phyloP scores from a whole-genome alignment of 2,113 vertebrate genomes.

The Acrocephalus arundinaceus region DNA sequence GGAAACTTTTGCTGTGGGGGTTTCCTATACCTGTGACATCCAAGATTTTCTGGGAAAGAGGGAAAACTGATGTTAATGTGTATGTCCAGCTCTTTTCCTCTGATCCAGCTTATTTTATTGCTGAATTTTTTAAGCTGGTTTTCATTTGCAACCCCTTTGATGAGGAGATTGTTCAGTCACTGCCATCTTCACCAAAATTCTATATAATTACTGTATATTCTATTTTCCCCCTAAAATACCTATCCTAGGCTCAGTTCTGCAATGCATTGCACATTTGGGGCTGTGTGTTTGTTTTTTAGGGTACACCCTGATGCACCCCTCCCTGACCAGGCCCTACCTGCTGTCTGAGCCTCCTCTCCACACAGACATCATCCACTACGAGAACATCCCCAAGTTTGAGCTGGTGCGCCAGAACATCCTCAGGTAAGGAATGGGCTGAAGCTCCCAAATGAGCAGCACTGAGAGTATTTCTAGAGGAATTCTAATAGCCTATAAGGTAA shows the following conservation, averaged over 20 bases:
- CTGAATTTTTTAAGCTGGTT: not conserved
- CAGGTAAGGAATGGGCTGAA: constrained; percentile 73
- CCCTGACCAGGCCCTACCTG: constrained; percentile 93
- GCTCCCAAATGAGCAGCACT: not conserved
- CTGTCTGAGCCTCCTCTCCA: constrained; percentile 93
- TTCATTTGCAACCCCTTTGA: not conserved
- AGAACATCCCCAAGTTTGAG: constrained; percentile 95
- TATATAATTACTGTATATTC: rapidly evolving
- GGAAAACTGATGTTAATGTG: not conserved
- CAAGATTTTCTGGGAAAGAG: not conserved
- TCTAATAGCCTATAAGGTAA: not conserved
- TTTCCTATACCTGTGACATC: not conserved
- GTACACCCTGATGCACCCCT: constrained; percentile 97
- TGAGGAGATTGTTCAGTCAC: not conserved
- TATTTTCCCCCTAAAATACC: rapidly evolving
- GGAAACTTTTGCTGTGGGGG: not conserved
- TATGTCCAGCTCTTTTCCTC: not conserved
- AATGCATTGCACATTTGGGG: rapidly evolving
- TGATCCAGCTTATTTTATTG: not conserved
- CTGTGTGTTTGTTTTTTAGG: constrained; percentile 74
- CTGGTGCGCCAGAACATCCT: constrained; percentile 94
- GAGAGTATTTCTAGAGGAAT: not conserved
- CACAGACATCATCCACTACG: constrained; percentile 97
- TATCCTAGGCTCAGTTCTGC: not conserved
- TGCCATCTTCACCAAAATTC: not conserved